Evolutionary conservation across 1,140 invertebrate species (phyloP), one percentile per base, ranked within the genome.

Genomic region (Lordiphosa clarofinis): DNA sequence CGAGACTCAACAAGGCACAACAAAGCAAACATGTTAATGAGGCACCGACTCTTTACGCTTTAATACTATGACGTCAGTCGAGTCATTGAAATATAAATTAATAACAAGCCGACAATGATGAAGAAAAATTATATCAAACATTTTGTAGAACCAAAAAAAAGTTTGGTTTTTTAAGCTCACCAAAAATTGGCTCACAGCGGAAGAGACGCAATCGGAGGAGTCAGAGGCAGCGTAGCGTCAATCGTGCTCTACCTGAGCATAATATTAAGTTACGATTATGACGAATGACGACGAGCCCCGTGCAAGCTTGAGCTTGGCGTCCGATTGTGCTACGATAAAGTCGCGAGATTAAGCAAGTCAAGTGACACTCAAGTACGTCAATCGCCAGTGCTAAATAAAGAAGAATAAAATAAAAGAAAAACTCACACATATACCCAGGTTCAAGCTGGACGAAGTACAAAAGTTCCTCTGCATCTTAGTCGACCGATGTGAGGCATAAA

Each of bases 261-360:
- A 78, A 82, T 82, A 84, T 73, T 73, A 82, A 84, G 60, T 82
- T 72, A 69, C 78, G 68, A 64, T 55, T 64, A 67, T 75, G 56
- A 69, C 63, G 57, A 61, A 37, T 44, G 46, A 49, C 28, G 57
- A 39, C 49, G 38, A 69, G 24, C 52, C 28, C 10, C 24, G 28
- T 31, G 28, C 28, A 40, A 71, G 40, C 53, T 53, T 28, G 52
- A 56, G 28, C 50, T 55, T 65, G 55, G 59, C 73, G 73, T 67
- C 60, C 76, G 75, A 76, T 73, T 84, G 59, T 61, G 76, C 68
- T 70, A 86, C 65, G 73, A 84, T 82, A 82, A 81, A 82, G 78
- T 78, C 79, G 78, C 78, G 73, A 82, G 78, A 82, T 82, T 82
- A 82, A 78, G 65, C 78, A 73, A 78, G 78, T 84, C 78, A 86